Evolutionary conservation across 2,113 vertebrate species (phyloP).

Genomic region (Falco punctatus): DNA sequence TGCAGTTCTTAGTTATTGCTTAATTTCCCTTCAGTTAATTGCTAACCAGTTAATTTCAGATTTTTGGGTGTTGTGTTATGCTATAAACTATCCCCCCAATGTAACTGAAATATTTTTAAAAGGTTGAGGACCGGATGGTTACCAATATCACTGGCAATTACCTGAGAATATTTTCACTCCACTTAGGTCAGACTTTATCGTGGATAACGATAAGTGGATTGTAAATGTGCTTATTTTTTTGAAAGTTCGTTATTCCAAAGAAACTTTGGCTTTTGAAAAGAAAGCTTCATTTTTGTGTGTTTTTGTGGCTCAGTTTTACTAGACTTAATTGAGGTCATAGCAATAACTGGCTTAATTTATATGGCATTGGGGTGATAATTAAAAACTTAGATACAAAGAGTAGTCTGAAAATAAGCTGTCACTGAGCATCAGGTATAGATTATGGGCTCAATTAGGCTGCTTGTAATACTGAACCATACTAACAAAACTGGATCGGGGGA

Average conservation of each 20-base stretch:
- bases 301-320: not conserved
- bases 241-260: not conserved
- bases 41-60: not conserved
- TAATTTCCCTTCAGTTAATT: not conserved
- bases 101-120: not conserved
- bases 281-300: not conserved
- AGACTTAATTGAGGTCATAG: not conserved
- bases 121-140: not conserved
- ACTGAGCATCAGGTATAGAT: not conserved
- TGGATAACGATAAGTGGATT: not conserved
- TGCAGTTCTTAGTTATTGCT: not conserved
- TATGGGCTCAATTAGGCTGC: not conserved
- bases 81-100: not conserved
- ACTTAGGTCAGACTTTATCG: not conserved
- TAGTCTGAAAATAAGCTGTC: not conserved
- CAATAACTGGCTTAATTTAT: not conserved
- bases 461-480: not conserved
- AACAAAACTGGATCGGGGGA: not conserved
- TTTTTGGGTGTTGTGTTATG: not conserved
- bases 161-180: not conserved
- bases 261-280: not conserved
- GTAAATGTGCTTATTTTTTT: not conserved
- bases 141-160: not conserved
- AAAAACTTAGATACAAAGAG: not conserved
- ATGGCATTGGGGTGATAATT: not conserved